A percentile compares a stretch with the other conserved stretches of the same genome.
phyloP scores from a whole-genome alignment of 2,888 invertebrate species.

The Rhingia campestris region DNA sequence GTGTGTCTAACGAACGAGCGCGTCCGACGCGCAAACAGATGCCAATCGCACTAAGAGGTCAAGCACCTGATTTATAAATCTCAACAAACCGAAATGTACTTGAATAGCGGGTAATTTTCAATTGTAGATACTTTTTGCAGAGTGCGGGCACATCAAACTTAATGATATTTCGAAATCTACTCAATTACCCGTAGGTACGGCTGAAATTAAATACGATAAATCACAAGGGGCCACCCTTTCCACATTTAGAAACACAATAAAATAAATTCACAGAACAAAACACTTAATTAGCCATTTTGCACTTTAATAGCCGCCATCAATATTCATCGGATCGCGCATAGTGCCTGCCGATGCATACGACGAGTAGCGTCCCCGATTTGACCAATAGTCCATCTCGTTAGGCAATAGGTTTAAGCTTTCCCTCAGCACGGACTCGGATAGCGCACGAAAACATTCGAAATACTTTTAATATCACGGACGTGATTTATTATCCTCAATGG shows the following conservation, averaged over 20 bases:
- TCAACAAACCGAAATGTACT: not conserved
- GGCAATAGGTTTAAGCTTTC: conserved; percentile 21
- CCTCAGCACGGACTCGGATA: not conserved
- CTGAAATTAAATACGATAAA: conserved; percentile 28
- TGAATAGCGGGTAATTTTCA: conserved; percentile 53
- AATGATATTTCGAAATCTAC: conserved; percentile 41
- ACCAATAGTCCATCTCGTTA: conserved; percentile 21
- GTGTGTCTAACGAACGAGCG: not conserved
- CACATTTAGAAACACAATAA: conserved; percentile 39
- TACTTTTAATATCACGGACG: conserved; percentile 51
- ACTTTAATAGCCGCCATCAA: conserved; percentile 55
- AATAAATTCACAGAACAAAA: conserved; percentile 41
- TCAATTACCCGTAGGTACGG: not conserved
- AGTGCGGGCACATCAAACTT: not conserved
- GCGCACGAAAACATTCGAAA: conserved; percentile 6
- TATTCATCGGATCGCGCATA: conserved; percentile 3
- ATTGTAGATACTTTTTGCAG: conserved; percentile 22
- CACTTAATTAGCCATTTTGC: conserved; percentile 66
- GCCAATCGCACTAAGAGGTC: conserved; percentile 43
- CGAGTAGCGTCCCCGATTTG: not conserved
- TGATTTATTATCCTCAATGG: conserved; percentile 31
- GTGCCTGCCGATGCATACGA: not conserved
- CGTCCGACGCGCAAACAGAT: conserved; percentile 3
- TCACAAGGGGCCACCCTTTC: conserved; percentile 36
- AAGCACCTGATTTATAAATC: conserved; percentile 48